A percentile compares a stretch with the other conserved stretches of the same genome.
Evolutionary conservation across 2,113 vertebrate genomes (phyloP).

Genomic region (Corythaeola cristata): DNA sequence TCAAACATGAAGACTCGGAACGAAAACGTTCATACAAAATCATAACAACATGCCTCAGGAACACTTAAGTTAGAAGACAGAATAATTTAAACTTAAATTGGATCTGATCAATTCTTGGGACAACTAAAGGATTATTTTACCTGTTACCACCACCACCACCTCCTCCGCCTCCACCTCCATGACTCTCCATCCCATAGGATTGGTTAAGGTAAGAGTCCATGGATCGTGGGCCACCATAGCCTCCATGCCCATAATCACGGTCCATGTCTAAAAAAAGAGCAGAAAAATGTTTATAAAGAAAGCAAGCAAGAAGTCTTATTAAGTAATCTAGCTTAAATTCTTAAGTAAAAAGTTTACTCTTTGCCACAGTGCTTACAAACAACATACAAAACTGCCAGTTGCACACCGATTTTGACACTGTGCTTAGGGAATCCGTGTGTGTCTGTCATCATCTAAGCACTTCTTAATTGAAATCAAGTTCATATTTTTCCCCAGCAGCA

Average conservation of each 20-base stretch:
- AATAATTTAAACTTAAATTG: constrained; percentile 54
- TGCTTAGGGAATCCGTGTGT: neutral
- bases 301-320: constrained; percentile 22
- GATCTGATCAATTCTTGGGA: constrained; percentile 63
- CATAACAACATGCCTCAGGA: constrained; percentile 71
- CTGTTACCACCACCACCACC: constrained; percentile 82
- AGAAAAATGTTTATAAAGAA: constrained; percentile 71
- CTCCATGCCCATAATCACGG: constrained; percentile 83
- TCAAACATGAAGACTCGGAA: constrained; percentile 19
- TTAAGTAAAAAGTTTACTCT: neutral
- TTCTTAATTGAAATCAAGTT: neutral
- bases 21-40: neutral
- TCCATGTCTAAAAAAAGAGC: constrained; percentile 81
- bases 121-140: constrained; percentile 81
- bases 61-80: constrained; percentile 72
- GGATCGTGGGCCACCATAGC: constrained; percentile 82
- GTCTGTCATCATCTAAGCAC: neutral
- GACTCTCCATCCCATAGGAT: constrained; percentile 82
- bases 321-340: constrained; percentile 11
- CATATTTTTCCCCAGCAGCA: neutral
- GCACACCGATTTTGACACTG: neutral
- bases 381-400: neutral
- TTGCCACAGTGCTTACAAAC: constrained; percentile 19
- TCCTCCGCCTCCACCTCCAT: constrained; percentile 81
- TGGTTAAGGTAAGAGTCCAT: constrained; percentile 85